These are phyloP conservation scores for Drosophila malerkotliana DNA, from an alignment of 1,140 invertebrate genomes.

Conservation along the genomic window DNA sequence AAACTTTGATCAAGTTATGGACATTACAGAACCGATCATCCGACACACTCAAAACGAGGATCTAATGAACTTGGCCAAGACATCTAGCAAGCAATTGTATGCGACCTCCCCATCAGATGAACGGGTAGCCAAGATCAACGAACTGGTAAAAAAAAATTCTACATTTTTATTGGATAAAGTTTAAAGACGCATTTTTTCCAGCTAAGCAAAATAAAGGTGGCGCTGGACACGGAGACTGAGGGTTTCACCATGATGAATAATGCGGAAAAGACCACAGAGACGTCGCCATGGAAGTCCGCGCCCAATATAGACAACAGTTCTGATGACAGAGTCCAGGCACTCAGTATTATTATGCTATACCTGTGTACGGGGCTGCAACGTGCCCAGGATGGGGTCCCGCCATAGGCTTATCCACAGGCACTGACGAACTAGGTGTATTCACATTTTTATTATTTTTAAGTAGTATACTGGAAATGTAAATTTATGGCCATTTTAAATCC, in stretches of 20 bases:
- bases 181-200: slow-evolving; percentile 14
- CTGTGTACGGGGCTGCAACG: slow-evolving; percentile 91
- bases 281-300: slow-evolving; percentile 84
- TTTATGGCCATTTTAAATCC: slow-evolving; percentile 63
- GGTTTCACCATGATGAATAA: slow-evolving; percentile 83
- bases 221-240: slow-evolving; percentile 76
- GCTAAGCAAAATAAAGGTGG: slow-evolving; percentile 75
- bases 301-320: slow-evolving; percentile 85
- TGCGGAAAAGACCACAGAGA: slow-evolving; percentile 84
- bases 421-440: neutral
- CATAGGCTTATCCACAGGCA: slow-evolving; percentile 28
- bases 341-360: slow-evolving; percentile 92
- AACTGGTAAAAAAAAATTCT: slow-evolving; percentile 85
- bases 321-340: slow-evolving; percentile 90
- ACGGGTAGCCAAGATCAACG: slow-evolving; percentile 88
- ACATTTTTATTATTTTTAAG: slow-evolving; percentile 35
- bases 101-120: slow-evolving; percentile 85
- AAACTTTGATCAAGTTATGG: slow-evolving; percentile 68
- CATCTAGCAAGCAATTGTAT: slow-evolving; percentile 89
- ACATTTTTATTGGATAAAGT: neutral
- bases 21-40: slow-evolving; percentile 75
- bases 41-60: slow-evolving; percentile 84
- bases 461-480: slow-evolving; percentile 57
- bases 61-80: slow-evolving; percentile 91
- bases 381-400: slow-evolving; percentile 74